A percentile compares a stretch with the other conserved stretches of the same genome.
These are phyloP conservation scores for Lepidocolaptes lacrymiger DNA, from an alignment of 2,797 vertebrate genomes.

Conservation along the genomic window DNA sequence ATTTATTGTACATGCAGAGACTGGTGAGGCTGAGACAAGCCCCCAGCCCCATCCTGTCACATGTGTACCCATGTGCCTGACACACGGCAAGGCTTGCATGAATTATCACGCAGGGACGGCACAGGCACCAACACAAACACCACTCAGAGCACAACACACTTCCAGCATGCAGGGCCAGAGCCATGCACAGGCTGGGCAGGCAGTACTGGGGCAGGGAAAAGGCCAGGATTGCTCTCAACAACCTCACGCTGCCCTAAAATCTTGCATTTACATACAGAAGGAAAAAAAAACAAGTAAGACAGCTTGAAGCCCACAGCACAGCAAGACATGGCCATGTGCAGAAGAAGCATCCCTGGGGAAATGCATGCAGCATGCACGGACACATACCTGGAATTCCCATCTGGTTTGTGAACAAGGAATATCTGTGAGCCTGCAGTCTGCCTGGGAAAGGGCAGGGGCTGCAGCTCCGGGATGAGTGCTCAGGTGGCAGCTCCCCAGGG, in stretches of 20 bases:
- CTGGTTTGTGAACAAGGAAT: not conserved
- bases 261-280: not conserved
- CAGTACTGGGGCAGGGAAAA: fast-evolving
- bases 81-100: fast-evolving
- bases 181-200: not conserved
- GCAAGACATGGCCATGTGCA: not conserved
- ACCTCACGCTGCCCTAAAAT: not conserved
- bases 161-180: not conserved
- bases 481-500: not conserved
- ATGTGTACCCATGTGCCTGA: not conserved
- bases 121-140: not conserved
- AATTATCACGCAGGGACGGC: not conserved
- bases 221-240: not conserved
- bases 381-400: not conserved
- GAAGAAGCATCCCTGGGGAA: not conserved
- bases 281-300: not conserved
- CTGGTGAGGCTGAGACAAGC: not conserved
- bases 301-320: not conserved
- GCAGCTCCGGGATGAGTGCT: not conserved
- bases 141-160: fast-evolving
- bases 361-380: fast-evolving
- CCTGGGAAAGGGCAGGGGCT: not conserved
- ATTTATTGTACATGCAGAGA: fast-evolving
- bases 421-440: not conserved
- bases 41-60: not conserved